Base-by-base conservation (phyloP, 1,140 invertebrate species). In the Reticulitermes speratus region DNA sequence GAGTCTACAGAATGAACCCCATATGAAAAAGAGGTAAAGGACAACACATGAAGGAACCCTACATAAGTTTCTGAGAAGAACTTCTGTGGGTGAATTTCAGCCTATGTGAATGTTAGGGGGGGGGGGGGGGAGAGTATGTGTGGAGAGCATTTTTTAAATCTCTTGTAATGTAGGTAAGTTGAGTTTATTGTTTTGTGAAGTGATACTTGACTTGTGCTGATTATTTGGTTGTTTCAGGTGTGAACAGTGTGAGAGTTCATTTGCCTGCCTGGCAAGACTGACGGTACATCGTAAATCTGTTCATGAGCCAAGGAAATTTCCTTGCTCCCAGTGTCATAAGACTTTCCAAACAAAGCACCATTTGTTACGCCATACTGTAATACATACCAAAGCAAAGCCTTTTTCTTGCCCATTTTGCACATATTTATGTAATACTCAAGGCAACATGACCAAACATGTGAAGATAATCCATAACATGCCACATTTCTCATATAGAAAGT, bases 361-460 rank as follows among this genome's bases (percentile, higher is more conserved):
- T 86, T 85, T 91, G 44, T 89, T 89, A 84, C 87, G 91, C 9
- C 91, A 91, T 87, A 87, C 89, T 87, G 88, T 91, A 88, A 89
- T 90, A 44, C 91, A 91, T 82, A 90, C 90, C 21, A 90, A 90
- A 45, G 89, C 89, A 81, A 89, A 89, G 69, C 91, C 91, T 2
- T 88, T 83, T 82, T 52, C 84, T 19, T 89, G 88, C 83, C 75
- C 83, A 44, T 89, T 87, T 82, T 89, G 88, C 84, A 30, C 32
- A 14, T 88, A 88, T 87, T 82, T 83, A 21, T 88, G 88, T 83
- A 88, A 88, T 83, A 87, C 86, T n/a, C 86, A 87, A 82, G 87
- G 87, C 23, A 87, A 87, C 44, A 44, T 87, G n/a, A 87, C 86
- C 6, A 87, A 87, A 45, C 87, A 87, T 82, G 85, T 87, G n/a